phyloP scores from a whole-genome alignment of 2,113 vertebrate genomes.

The Urocynchramus pylzowi region DNA sequence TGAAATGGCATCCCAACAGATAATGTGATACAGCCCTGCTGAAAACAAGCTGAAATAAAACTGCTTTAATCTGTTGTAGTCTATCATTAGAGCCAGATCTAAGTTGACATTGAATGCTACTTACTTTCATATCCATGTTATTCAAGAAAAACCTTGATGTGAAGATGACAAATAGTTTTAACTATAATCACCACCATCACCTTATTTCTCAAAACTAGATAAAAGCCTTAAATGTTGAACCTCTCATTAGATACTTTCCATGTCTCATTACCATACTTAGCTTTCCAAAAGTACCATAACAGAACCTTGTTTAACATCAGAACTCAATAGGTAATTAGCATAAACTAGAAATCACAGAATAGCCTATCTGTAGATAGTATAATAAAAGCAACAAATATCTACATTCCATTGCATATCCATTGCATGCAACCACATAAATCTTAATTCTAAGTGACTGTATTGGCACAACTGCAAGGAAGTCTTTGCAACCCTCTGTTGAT shows the following conservation, averaged over 20 bases:
- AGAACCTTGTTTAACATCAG: neutral
- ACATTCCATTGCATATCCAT: neutral
- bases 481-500: neutral
- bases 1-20: neutral
- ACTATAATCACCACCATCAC: neutral
- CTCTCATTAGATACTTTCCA: neutral
- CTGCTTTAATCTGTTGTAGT: neutral
- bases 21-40: neutral
- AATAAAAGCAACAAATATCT: neutral
- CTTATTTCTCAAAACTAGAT: neutral
- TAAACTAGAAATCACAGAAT: neutral
- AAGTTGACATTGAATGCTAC: neutral
- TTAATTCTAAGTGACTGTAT: neutral
- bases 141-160: neutral
- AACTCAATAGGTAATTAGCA: neutral
- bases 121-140: neutral
- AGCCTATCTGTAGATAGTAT: neutral
- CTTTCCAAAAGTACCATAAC: neutral
- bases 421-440: neutral
- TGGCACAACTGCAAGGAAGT: neutral
- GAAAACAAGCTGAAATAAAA: neutral
- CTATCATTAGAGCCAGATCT: neutral
- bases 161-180: neutral
- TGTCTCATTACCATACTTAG: neutral
- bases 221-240: neutral